Conservation (phyloP, 2,797 vertebrate species). For the Onychomys torridus region DNA sequence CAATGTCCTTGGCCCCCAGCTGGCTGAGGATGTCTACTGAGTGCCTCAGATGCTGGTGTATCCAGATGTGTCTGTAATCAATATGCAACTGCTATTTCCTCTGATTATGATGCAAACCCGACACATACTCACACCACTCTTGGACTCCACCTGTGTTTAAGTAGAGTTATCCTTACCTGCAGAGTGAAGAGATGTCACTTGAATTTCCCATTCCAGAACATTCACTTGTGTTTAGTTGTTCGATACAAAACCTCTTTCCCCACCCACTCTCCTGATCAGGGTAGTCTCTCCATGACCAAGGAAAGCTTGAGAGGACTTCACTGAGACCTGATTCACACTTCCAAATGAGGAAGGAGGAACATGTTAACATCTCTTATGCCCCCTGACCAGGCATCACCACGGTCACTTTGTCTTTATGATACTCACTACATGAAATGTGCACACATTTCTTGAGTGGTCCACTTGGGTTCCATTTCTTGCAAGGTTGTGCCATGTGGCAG, state of each 20-base stretch:
- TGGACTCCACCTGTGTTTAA: background rate
- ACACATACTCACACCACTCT: background rate
- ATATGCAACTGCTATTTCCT: background rate
- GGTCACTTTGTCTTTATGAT: background rate
- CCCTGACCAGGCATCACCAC: background rate
- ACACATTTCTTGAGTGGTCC: background rate
- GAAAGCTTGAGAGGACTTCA: background rate
- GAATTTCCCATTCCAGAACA: background rate
- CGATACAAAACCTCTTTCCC: background rate
- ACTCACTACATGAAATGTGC: background rate
- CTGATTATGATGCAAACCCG: background rate
- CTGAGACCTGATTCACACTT: background rate
- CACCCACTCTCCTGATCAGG: background rate
- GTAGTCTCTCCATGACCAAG: background rate
- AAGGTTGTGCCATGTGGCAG: background rate
- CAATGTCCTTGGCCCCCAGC: background rate
- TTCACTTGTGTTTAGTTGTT: background rate
- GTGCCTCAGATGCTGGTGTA: background rate
- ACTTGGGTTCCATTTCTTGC: too few relatives aligned
- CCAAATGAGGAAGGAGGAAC: too few relatives aligned
- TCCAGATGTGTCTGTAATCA: background rate
- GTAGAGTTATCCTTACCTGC: background rate
- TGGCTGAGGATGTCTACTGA: background rate
- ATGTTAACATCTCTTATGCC: background rate
- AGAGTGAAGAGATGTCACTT: background rate